These are phyloP conservation scores for Macropodus opercularis DNA, from an alignment of 2,797 vertebrate species.

Conservation along the genomic window DNA sequence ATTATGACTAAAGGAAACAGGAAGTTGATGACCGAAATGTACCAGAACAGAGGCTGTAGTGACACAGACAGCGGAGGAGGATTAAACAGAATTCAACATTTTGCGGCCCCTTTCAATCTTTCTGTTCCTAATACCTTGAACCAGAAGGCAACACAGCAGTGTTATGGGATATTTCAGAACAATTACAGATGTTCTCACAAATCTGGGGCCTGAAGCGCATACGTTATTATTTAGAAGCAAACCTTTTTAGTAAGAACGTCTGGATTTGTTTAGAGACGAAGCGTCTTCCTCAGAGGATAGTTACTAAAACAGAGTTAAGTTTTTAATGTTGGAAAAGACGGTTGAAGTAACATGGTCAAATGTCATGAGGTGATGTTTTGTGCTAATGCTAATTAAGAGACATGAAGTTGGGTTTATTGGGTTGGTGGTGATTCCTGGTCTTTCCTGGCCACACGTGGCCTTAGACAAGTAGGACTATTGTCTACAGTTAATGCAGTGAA, in stretches of 20 bases:
- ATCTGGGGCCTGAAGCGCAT: background rate
- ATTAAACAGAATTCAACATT: background rate
- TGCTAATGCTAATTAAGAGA: too few relatives aligned
- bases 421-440: too few relatives aligned
- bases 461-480: too few relatives aligned
- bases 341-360: too few relatives aligned
- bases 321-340: too few relatives aligned
- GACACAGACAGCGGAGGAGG: background rate
- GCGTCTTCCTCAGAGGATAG: too few relatives aligned
- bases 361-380: too few relatives aligned
- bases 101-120: background rate
- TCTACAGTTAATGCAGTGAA: too few relatives aligned
- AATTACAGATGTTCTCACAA: slow-evolving; percentile 5
- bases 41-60: background rate
- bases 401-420: too few relatives aligned
- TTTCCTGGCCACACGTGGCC: too few relatives aligned
- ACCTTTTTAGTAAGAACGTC: background rate
- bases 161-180: slow-evolving; percentile 17
- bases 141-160: background rate
- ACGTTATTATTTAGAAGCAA: background rate
- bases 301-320: too few relatives aligned
- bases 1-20: slow-evolving; percentile 24
- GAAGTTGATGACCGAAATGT: slow-evolving; percentile 31
- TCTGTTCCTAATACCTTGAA: slow-evolving; percentile 4
- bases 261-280: background rate